Conservation (phyloP, 2,113 vertebrate species). For the Campylomormyrus numenius region DNA sequence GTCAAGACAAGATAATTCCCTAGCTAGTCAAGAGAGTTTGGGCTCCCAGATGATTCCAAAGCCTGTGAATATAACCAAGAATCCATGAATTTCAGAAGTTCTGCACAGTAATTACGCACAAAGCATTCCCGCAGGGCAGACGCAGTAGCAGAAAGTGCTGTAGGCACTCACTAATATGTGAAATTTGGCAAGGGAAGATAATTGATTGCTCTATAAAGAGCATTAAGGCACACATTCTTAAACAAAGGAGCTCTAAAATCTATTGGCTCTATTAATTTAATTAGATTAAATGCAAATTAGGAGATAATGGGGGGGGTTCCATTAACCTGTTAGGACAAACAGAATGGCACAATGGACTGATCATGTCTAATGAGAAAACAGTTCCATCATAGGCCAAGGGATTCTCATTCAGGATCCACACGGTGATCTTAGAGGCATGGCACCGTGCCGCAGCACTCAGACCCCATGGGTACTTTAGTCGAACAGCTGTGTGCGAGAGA, state of each 20-base stretch:
- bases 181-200: constrained; percentile 11
- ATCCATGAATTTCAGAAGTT: background rate
- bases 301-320: background rate
- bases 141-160: background rate
- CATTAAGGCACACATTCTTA: constrained; percentile 5
- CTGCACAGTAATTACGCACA: background rate
- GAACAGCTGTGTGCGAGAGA: background rate
- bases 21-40: background rate
- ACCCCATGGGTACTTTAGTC: background rate
- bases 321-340: constrained; percentile 2
- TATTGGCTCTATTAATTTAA: constrained; percentile 10
- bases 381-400: background rate
- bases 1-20: background rate
- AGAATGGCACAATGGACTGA: background rate
- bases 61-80: background rate
- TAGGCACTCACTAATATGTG: background rate
- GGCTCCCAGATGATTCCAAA: background rate
- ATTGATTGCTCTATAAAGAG: constrained; percentile 6
- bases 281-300: constrained; percentile 19
- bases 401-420: background rate
- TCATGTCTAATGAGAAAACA: background rate
- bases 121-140: background rate
- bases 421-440: background rate
- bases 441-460: background rate
- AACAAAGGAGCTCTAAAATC: constrained; percentile 6